Evolutionary conservation across 1,140 invertebrate species (phyloP), one percentile per base, ranked within the genome.

Genomic region (Muscidifurax raptorellus): DNA sequence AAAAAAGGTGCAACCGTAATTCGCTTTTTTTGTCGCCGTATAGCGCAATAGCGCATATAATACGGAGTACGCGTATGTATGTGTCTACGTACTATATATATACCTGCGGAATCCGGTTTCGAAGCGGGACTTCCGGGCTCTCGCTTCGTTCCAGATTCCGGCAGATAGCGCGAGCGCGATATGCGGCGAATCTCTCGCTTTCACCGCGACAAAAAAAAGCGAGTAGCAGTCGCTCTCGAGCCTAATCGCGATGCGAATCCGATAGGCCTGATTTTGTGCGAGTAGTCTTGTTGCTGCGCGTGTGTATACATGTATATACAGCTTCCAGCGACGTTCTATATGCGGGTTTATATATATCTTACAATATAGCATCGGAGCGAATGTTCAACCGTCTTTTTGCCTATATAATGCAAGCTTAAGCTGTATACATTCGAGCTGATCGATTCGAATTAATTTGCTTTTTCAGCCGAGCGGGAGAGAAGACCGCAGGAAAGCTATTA

Each of bases 31-130:
- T 25, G 13, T 15, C 4, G 12, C 66, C 66, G 27, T 67, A 67
- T n/a, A 13, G 25, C 2, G 67, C 18, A 67, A 15, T 30, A 28
- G 25, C 12, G 67, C 13, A n/a, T 10, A 64, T 22, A 67, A 83
- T 32, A 74, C 52, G 40, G 74, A 74, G 80, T 22, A 28, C 27
- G 40, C 7, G 67, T 13, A 28, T 9, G 9, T 36, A 22, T 25
- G n/a, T n/a, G 30, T 40, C 18, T 80, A 69, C 7, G 52, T 80
- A 44, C 67, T 66, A 47, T 47, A n/a, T 59, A n/a, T 67, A 40
- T 84, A 76, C 78, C 83, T 84, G n/a, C n/a, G 83, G 83, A 84
- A 84, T 80, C 83, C 83, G 83, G 83, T 84, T 84, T 80, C 22
- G 32, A 78, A 47, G 82, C 64, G 71, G 47, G 15, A 81, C 72